Conservation (phyloP, 2,888 invertebrate genomes). For the Rhingia rostrata region DNA sequence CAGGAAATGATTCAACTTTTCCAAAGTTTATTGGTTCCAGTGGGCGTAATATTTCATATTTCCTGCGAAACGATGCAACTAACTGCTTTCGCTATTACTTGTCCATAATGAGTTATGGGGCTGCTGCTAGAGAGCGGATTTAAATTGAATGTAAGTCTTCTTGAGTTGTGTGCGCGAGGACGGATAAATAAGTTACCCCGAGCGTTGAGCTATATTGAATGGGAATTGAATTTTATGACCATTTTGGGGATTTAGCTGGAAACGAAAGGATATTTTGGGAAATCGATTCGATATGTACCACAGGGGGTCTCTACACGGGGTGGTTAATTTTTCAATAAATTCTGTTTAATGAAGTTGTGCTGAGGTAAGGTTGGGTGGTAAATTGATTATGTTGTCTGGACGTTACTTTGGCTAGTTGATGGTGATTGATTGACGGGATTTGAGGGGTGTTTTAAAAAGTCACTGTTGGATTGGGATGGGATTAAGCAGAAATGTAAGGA, state of each 20-base stretch:
- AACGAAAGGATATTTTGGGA: conserved; percentile 40
- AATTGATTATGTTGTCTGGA: conserved; percentile 38
- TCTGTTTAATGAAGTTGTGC: conserved; percentile 72
- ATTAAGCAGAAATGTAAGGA: too few species aligned
- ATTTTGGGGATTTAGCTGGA: conserved; percentile 59
- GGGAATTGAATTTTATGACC: conserved; percentile 71
- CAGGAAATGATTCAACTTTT: conserved; percentile 67
- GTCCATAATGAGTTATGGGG: conserved; percentile 66
- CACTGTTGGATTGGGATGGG: not conserved
- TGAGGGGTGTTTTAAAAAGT: conserved; percentile 15
- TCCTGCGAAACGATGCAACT: conserved; percentile 72
- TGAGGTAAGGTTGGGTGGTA: conserved; percentile 61
- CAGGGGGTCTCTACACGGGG: not conserved
- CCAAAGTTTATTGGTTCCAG: conserved; percentile 73
- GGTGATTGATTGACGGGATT: conserved; percentile 56
- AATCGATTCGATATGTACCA: conserved; percentile 36
- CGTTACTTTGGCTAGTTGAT: conserved; percentile 21
- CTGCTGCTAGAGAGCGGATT: conserved; percentile 33
- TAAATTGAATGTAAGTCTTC: conserved; percentile 41
- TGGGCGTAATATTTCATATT: conserved; percentile 72
- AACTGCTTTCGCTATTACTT: conserved; percentile 72
- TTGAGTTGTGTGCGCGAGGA: not conserved
- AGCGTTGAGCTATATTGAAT: conserved; percentile 48
- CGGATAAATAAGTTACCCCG: conserved; percentile 14
- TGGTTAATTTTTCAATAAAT: conserved; percentile 70